phyloP scores from a whole-genome alignment of 2,888 invertebrate genomes.

The Drosophila buzzatii region DNA sequence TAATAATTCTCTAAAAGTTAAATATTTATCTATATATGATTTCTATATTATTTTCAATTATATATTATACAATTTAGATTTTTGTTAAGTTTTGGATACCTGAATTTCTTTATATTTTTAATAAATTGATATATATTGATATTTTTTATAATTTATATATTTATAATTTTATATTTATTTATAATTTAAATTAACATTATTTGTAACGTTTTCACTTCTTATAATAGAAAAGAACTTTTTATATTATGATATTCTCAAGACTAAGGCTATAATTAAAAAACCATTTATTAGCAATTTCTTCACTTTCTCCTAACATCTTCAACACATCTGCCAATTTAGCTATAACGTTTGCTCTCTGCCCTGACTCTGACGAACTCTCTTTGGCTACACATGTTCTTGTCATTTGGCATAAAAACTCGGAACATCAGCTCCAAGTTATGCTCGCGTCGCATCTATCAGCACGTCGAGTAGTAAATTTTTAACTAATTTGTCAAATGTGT shows the following conservation, averaged over 20 bases:
- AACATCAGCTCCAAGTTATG: constrained; percentile 20
- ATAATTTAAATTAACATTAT: no score
- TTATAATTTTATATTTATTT: neutral
- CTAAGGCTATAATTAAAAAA: no score
- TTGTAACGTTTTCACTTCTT: no score
- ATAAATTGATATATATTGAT: no score
- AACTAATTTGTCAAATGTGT: constrained; percentile 76
- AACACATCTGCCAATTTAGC: neutral
- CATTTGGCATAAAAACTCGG: constrained; percentile 13
- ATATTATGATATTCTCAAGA: no score
- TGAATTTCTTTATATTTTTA: no score
- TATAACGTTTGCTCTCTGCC: neutral
- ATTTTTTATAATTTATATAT: neutral
- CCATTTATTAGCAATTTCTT: neutral
- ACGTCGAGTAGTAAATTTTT: constrained; percentile 61
- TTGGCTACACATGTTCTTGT: constrained; percentile 20
- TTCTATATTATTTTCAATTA: no score
- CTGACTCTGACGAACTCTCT: neutral
- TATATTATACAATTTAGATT: no score
- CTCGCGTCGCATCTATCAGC: constrained; percentile 41
- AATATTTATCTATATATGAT: no score
- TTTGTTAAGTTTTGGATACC: no score
- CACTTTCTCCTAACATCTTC: neutral
- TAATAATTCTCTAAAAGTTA: no score
- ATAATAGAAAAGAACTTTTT: no score